These are phyloP conservation scores for Sula dactylatra DNA, from an alignment of 2,113 vertebrate genomes.

Conservation along the genomic window DNA sequence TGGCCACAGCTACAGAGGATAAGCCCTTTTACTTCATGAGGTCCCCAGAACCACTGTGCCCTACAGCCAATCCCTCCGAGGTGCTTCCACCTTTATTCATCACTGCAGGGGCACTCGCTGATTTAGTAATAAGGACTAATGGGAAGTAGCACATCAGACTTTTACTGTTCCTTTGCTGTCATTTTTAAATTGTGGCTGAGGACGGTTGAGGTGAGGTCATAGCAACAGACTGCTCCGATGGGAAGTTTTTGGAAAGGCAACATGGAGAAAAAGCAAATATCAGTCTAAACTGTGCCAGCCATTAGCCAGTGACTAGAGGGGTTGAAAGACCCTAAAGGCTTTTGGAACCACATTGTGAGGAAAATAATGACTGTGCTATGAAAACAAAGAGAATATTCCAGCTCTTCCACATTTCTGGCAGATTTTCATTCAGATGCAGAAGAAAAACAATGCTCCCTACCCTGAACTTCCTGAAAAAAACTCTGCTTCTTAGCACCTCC, in stretches of 20 bases:
- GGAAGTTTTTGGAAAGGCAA: background rate
- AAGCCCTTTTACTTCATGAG: background rate
- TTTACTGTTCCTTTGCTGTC: background rate
- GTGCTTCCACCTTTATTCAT: background rate
- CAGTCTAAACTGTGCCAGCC: background rate
- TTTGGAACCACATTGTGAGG: background rate
- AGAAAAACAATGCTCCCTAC: constrained; percentile 19
- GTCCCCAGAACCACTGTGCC: background rate
- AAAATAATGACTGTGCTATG: constrained; percentile 40
- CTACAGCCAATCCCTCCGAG: background rate
- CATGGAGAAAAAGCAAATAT: background rate
- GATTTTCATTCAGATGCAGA: constrained; percentile 35
- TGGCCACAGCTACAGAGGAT: background rate
- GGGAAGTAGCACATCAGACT: background rate
- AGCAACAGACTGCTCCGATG: background rate
- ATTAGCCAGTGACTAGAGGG: background rate
- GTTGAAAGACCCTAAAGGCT: background rate
- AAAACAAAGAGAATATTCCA: constrained; percentile 40
- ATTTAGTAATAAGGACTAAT: background rate
- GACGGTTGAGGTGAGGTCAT: background rate
- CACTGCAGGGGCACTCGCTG: background rate
- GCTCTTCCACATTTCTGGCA: constrained; percentile 32
- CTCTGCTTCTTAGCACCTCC: background rate
- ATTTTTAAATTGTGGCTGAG: background rate
- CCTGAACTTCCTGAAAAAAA: constrained; percentile 34